Conservation (phyloP, 2,888 invertebrate species). For the Tenthredo scrophulariae region DNA sequence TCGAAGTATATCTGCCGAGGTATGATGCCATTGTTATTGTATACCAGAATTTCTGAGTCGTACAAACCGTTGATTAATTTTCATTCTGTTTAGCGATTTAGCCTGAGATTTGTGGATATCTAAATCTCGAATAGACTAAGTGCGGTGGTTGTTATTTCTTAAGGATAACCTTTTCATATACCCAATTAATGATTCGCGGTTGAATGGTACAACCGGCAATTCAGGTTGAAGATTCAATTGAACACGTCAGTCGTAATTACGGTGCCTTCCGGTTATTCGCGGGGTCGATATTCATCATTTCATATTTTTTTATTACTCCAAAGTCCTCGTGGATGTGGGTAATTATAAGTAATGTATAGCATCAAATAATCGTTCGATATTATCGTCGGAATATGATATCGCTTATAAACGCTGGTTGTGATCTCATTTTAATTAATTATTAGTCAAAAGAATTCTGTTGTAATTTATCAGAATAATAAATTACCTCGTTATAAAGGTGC, state of each 20-base stretch:
- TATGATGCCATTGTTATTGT: slow-evolving; percentile 8
- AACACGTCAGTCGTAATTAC: slow-evolving; percentile 4
- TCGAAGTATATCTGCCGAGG: slow-evolving; percentile 5
- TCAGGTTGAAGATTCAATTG: neutral
- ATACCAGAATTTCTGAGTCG: neutral
- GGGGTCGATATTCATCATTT: neutral
- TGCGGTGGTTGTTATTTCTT: neutral
- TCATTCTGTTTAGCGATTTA: neutral
- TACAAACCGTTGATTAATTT: slow-evolving; percentile 14
- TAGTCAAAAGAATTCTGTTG: neutral
- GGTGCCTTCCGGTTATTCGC: neutral
- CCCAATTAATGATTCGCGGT: neutral
- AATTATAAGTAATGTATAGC: neutral
- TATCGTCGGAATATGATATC: neutral
- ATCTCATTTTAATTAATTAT: neutral
- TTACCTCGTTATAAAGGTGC: neutral
- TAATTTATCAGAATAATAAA: neutral
- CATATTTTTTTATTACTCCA: neutral
- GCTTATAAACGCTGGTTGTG: neutral
- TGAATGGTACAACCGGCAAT: neutral
- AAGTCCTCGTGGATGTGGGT: neutral
- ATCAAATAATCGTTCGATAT: neutral
- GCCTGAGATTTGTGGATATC: neutral
- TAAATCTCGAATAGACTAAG: neutral
- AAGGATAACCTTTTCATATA: neutral